Evolutionary conservation across 2,797 vertebrate species (phyloP).

Genomic region (Chaetodon trifasciatus): DNA sequence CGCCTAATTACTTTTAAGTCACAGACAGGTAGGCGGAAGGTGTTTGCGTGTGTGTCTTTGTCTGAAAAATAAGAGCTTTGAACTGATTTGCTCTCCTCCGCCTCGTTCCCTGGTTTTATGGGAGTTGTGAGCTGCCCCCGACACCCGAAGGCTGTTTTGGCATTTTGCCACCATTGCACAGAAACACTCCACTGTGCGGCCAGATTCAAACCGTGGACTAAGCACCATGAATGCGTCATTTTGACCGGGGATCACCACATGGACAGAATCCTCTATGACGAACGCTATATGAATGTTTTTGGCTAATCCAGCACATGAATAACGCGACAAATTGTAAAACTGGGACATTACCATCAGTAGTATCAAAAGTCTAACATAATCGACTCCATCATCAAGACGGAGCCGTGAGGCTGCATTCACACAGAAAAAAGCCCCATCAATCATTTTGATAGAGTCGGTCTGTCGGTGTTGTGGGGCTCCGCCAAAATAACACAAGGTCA

Average conservation of each 20-base stretch:
- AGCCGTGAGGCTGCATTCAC: no score
- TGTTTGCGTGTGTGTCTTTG: slow-evolving; percentile 54
- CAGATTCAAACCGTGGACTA: neutral
- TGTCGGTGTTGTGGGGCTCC: neutral
- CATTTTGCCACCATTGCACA: slow-evolving; percentile 18
- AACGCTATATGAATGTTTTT: no score
- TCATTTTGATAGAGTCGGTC: neutral
- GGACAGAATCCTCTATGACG: neutral
- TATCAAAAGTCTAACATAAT: neutral
- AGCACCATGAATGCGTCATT: neutral
- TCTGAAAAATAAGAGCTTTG: slow-evolving; percentile 58
- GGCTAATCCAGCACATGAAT: no score
- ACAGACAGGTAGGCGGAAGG: slow-evolving; percentile 72
- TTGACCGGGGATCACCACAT: neutral
- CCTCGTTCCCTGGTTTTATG: slow-evolving; percentile 49
- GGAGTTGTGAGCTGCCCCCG: slow-evolving; percentile 22
- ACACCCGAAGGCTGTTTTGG: slow-evolving; percentile 37
- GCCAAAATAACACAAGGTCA: neutral
- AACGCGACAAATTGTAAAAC: neutral
- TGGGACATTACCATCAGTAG: neutral
- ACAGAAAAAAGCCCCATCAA: neutral
- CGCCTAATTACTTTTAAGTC: slow-evolving; percentile 78
- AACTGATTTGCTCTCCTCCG: slow-evolving; percentile 56
- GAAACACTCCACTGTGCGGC: neutral
- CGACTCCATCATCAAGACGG: neutral